Base-by-base conservation (phyloP, 2,797 vertebrate genomes). In the Anableps anableps region DNA sequence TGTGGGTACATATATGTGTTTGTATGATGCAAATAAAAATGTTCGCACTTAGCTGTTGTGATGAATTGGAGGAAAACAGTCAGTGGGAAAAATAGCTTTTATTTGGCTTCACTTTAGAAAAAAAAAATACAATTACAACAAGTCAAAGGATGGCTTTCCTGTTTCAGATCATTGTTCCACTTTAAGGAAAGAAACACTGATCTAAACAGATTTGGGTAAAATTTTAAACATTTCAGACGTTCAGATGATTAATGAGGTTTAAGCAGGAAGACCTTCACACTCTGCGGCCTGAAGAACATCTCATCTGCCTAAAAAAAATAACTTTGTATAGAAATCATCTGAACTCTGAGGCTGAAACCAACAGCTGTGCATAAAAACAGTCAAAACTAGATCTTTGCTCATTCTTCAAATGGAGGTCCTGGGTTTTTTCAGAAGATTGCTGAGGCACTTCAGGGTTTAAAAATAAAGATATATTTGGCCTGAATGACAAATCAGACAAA, bases 21-120 rank as follows among this genome's bases (percentile, higher is more conserved):
- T 95, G 85, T 77, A 92, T 94, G 91, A 64, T 94, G 94, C 94
- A 94, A 95, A 95, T 95, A 94, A 95, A 92, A 62, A 78, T 72
- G 47, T 75, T 84, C 84, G 85, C 90, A 91, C 85, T 90, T 91
- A 14, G 36, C 48, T 1, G 34, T 73, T 74, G 34, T 16, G 23
- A 86, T 91, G 16, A 38, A 85, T 11, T 26, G 81, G 72, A 73
- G 4, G 11, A 43, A 53, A 41, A 55, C 4, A 55, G 23, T 47
- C 13, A 51, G 0, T 76, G 73, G 71, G 75, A 80, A 79, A 79
- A 72, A 75, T 47, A 76, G 21, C 1, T 81, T 92, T 91, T 90
- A 90, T 78, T 92, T 41, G 19, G 62, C 4, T 60, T 83, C 26
- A 74, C 83, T 89, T 83, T 85, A 76, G 74, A 89, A 88, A 85